Evolutionary conservation across 2,888 invertebrate genomes (phyloP), one percentile per base, ranked within the genome.

Genomic region (Volucella zonaria): DNA sequence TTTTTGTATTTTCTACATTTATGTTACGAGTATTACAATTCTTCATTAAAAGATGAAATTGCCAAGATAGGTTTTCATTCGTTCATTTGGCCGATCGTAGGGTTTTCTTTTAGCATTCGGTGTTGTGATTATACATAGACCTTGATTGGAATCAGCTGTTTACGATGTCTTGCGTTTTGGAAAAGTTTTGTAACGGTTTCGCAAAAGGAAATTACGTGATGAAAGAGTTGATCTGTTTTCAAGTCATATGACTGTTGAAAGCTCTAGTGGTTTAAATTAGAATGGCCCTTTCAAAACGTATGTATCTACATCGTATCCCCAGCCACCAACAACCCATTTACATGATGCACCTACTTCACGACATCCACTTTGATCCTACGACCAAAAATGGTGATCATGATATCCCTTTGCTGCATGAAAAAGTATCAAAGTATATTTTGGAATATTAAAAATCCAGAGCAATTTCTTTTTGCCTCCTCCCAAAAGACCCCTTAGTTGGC

Each of bases 371-470:
- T 31, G 31, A 31, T 6, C 31, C 1, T 31, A 74, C 54, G 52
- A 49, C 80, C 68, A 71, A 62, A 71, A 76, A 76, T 38, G 66
- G 54, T 42, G 1, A 47, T 15, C 38, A 45, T 8, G 49, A 38
- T 11, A 12, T 56, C 23, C 11, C 31, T 47, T 15, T 12, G 45
- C 31, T 1, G 6, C 43, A 43, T 49, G 58, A 23, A 43, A 54
- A 62, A 58, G 31, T 31, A 4, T 31, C 31, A 61, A 58, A 42
- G 15, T 45, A 61, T 75, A 70, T 79, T 80, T 75, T 71, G 49
- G 80, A 83, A 83, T 85, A 85, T 85, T 85, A 85, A 85, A 85
- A 85, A 85, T 81, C 76, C 85, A 85, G 81, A 85, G 76, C 75
- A 80, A 71, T 71, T 31, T 62, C 61, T 71, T 38, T 62, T 56